phyloP scores from a whole-genome alignment of 1,140 invertebrate genomes.

The Neotoxoptera formosana region DNA sequence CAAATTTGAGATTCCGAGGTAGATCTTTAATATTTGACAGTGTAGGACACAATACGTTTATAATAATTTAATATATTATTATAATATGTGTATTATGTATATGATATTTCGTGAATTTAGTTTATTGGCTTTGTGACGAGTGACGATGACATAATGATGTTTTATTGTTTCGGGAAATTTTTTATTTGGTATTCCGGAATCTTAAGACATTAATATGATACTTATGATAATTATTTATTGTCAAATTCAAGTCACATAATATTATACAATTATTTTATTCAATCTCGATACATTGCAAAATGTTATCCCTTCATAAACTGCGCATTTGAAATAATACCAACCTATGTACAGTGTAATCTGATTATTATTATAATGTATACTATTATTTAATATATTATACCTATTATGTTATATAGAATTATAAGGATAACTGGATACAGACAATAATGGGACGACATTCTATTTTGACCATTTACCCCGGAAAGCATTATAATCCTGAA shows the following conservation, averaged over 20 bases:
- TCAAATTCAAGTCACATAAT: background rate
- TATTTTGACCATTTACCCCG: conserved; percentile 37
- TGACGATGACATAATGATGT: background rate
- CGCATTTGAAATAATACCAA: background rate
- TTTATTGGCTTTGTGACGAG: background rate
- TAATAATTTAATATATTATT: background rate
- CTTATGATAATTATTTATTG: background rate
- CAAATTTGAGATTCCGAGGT: background rate
- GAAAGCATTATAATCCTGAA: conserved; percentile 44
- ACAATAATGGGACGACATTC: background rate
- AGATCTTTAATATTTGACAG: background rate
- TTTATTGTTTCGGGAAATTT: background rate
- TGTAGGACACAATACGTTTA: background rate
- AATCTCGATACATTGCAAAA: background rate
- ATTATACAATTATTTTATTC: background rate
- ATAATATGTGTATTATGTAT: too few species aligned
- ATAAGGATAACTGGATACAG: background rate
- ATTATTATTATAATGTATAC: too few species aligned
- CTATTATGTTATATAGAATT: background rate
- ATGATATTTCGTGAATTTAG: background rate
- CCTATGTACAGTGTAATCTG: background rate
- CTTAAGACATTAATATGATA: background rate
- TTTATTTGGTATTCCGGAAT: background rate
- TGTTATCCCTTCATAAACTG: background rate
- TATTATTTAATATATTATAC: background rate